Conservation (phyloP, 2,113 vertebrate genomes). For the Rattus rattus region DNA sequence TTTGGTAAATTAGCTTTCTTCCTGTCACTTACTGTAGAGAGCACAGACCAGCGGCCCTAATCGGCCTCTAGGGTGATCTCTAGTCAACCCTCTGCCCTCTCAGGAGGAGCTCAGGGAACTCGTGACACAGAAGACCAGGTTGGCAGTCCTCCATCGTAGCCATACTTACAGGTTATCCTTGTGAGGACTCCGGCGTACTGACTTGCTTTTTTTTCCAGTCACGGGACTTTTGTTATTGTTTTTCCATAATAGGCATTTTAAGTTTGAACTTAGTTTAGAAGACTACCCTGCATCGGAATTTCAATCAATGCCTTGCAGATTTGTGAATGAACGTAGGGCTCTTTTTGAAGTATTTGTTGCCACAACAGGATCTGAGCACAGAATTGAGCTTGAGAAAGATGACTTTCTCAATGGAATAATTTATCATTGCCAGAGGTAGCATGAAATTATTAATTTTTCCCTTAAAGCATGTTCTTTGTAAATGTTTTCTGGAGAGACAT, state of each 20-base stretch:
- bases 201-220: slow-evolving; percentile 19
- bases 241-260: neutral
- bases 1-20: neutral
- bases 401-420: slow-evolving; percentile 63
- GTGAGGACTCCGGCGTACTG: neutral
- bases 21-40: neutral
- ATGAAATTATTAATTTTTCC: slow-evolving; percentile 61
- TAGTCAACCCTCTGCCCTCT: neutral
- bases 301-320: slow-evolving; percentile 38
- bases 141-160: neutral
- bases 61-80: neutral
- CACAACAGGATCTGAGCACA: slow-evolving; percentile 37
- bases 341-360: slow-evolving; percentile 51
- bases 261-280: slow-evolving; percentile 55
- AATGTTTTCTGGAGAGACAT: slow-evolving; percentile 59
- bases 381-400: slow-evolving; percentile 45
- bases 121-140: neutral
- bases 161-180: neutral
- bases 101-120: neutral
- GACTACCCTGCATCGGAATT: neutral
- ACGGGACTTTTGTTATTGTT: neutral
- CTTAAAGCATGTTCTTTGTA: slow-evolving; percentile 49
- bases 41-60: fast-evolving
- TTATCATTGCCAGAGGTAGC: slow-evolving; percentile 61
- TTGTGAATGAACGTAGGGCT: neutral